Percentiles rank a stretch among this genome's conserved stretches.
Evolutionary conservation across 2,797 vertebrate species (phyloP).

Genomic region (Rhinoraja longicauda): DNA sequence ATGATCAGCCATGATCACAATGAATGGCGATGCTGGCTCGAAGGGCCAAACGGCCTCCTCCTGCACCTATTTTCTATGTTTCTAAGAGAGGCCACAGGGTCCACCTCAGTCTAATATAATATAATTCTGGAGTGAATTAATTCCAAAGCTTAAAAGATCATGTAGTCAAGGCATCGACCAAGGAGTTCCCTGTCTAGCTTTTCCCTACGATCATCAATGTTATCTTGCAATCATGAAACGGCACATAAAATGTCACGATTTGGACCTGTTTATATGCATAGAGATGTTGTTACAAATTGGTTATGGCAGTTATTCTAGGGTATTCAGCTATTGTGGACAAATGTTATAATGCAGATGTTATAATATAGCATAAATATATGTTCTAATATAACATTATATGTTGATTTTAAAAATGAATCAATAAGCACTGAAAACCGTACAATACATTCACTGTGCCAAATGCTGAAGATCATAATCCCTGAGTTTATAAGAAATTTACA

Average conservation of each 20-base stretch:
- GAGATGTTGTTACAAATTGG: not conserved
- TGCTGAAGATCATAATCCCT: not conserved
- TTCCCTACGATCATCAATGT: not conserved
- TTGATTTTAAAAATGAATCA: slow-evolving; percentile 24
- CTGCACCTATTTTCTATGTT: too few species aligned
- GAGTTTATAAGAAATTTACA: not conserved
- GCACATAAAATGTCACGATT: not conserved
- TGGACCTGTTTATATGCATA: not conserved
- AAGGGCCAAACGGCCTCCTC: too few species aligned
- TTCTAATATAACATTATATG: not conserved
- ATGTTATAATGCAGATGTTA: not conserved
- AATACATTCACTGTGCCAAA: not conserved
- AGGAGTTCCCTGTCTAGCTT: not conserved
- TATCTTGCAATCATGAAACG: not conserved
- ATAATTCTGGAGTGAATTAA: not conserved
- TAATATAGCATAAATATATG: not conserved
- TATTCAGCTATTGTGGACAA: not conserved
- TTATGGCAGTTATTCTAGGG: not conserved
- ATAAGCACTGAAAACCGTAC: not conserved
- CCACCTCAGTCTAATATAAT: too few species aligned
- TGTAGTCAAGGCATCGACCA: not conserved
- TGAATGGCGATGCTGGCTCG: too few species aligned
- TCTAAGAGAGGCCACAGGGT: too few species aligned
- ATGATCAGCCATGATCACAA: too few species aligned
- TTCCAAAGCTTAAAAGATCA: not conserved